Conservation (phyloP, 30 jellyfish, hydroid and myxozoan genomes). For the Turritopsis dohrnii region DNA sequence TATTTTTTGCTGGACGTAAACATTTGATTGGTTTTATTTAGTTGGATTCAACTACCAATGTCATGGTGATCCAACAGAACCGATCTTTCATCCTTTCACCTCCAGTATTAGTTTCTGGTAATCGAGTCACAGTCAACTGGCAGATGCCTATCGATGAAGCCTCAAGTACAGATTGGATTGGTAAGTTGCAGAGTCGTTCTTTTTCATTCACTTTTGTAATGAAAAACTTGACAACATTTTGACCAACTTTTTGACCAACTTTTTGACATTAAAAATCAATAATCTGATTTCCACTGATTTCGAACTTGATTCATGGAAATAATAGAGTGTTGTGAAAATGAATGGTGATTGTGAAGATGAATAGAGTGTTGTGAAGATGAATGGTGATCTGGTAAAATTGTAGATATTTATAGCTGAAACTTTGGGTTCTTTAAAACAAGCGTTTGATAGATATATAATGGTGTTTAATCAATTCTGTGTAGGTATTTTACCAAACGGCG, state of each 20-base stretch:
- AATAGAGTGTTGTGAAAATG: no score
- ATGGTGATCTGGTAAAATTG: no score
- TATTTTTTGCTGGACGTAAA: background rate
- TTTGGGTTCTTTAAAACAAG: no score
- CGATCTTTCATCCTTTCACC: conserved; percentile 58
- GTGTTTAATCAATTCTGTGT: background rate
- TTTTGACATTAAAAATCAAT: no score
- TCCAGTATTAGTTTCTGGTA: conserved; percentile 37
- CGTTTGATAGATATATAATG: background rate
- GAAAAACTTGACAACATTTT: no score
- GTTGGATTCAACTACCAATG: conserved; percentile 38
- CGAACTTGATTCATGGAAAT: no score
- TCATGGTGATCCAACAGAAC: conserved; percentile 59
- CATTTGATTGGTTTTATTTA: background rate
- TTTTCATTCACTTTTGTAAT: no score
- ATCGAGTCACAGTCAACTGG: conserved; percentile 60
- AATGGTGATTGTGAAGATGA: no score
- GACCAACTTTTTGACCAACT: no score
- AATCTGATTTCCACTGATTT: no score
- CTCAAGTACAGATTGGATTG: conserved; percentile 87
- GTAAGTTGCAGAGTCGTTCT: conserved; percentile 28
- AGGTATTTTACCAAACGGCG: conserved; percentile 77
- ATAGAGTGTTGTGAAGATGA: no score
- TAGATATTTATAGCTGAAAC: no score
- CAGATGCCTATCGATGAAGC: conserved; percentile 92